Base-by-base conservation (phyloP, 2,888 invertebrate genomes). In the Heliconius hortense region DNA sequence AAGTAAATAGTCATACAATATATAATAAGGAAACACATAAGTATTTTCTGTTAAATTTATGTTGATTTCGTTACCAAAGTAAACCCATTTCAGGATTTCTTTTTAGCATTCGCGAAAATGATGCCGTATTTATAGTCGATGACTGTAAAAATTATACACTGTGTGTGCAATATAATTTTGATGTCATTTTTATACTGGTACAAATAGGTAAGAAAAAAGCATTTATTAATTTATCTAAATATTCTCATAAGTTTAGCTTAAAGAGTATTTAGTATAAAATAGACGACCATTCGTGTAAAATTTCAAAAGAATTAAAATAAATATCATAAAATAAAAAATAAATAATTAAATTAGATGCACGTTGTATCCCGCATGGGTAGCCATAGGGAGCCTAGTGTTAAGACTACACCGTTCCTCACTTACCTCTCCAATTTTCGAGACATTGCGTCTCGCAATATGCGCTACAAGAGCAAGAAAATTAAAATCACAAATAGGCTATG, bases 81-180 rank as follows among this genome's bases (percentile, higher is more conserved):
- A 91, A 91, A 91, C 90, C 91, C 88, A 92, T 91, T 92, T 89
- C 89, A 87, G 88, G 89, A 90, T 91, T 92, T 90, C 89, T 91
- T 91, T 89, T 92, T 88, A 90, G 88, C 89, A 89, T 91, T 90
- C 87, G 88, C 87, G 83, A 86, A 84, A 87, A 87, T 81, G 77
- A 79, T 48, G 83, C 84, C 82, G 78, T 86, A 93, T 90, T 82
- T 81, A 89, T 91, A 92, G 91, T 81, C 80, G 43, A 67, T 56
- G 60, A 63, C 64, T 39, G 59, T 62, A 28, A 4, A 68, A 10
- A 26, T 62, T 56, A 39, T 43, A 72, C 7, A 67, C n/a, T 53
- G 1, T 31, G 13, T 53, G 53, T 53, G 11, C 21, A 21, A 68
- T 28, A 68, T 18, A 48, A 10, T 21, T 21, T 48, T 28, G 24